Percentiles rank a stretch among this genome's conserved stretches.
These are phyloP conservation scores for Chrysolina haemoptera DNA, from an alignment of 2,888 invertebrate species.

Conservation along the genomic window DNA sequence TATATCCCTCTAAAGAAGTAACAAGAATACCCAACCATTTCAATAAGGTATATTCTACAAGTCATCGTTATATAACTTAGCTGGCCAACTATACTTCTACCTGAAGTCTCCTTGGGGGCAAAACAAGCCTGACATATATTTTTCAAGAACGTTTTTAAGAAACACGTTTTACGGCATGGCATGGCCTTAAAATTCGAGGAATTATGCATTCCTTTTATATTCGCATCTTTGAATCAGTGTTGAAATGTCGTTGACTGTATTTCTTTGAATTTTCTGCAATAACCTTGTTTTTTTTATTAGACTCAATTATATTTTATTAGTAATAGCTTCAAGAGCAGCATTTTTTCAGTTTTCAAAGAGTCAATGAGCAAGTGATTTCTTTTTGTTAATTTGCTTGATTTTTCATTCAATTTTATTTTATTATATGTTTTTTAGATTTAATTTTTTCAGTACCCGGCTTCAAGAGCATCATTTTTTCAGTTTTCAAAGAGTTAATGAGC, in stretches of 20 bases:
- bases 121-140: conserved; percentile 22
- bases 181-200: not conserved
- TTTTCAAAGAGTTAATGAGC: no score
- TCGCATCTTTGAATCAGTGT: not conserved
- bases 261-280: not conserved
- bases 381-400: no score
- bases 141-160: conserved; percentile 28
- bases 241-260: not conserved
- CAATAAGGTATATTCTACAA: conserved; percentile 34
- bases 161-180: not conserved
- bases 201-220: conserved; percentile 1
- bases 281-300: not conserved
- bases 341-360: no score
- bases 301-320: no score
- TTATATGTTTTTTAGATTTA: no score
- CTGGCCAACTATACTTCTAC: conserved; percentile 42
- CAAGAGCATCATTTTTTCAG: no score
- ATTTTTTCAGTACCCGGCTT: no score
- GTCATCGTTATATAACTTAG: conserved; percentile 31
- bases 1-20: conserved; percentile 37
- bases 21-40: conserved; percentile 33
- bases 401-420: no score
- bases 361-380: no score
- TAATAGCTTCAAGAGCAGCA: no score
- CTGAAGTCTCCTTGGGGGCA: conserved; percentile 34